Base-by-base conservation (phyloP, 2,797 vertebrate genomes). In the Atherinosoma microstoma region DNA sequence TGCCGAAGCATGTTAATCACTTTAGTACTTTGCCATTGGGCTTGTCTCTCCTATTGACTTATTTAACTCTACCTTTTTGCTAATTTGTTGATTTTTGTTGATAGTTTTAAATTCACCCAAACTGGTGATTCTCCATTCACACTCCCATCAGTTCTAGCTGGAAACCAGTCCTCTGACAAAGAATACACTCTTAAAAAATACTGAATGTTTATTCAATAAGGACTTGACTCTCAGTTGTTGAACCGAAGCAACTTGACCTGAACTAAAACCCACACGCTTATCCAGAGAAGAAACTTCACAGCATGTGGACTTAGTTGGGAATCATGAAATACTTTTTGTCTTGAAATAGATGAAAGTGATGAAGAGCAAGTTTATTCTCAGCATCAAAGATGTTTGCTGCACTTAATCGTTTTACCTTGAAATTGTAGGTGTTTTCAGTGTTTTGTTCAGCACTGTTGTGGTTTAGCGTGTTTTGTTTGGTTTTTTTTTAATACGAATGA, bases 261-360 rank as follows among this genome's bases (percentile, higher is more conserved):
- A 54, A 20, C 30, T 57, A 3, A 68, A 32, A 27, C 24, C 24
- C 15, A 18, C 10, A n/a, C 53, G 18, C 18, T 6, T 42, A 16
- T 15, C 6, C 47, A 20, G 10, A 58, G 22, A 38, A 45, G 34
- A 40, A 70, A 69, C 24, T 2, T 32, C 45, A 30, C 67, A 51
- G 53, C 24, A 15, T 67, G 61, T 67, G 38, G 22, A 53, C 38
- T 27, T 36, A 34, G 42, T 54, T 66, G 27, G 35, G 27, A 65
- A 64, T 42, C 4, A 1, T 16, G 15, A 42, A 15, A 36, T 58
- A 64, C 45, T 79, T 60, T 3, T 42, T 49, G 57, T 70, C 45
- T 24, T 36, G 49, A 56, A 69, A 78, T 51, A 54, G 64, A 80
- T 29, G n/a, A 58, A 60, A 63, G 22, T 9, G 15, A 20, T 30